These are phyloP conservation scores for Conomelus anceps DNA, from an alignment of 2,888 invertebrate genomes.

Conservation along the genomic window DNA sequence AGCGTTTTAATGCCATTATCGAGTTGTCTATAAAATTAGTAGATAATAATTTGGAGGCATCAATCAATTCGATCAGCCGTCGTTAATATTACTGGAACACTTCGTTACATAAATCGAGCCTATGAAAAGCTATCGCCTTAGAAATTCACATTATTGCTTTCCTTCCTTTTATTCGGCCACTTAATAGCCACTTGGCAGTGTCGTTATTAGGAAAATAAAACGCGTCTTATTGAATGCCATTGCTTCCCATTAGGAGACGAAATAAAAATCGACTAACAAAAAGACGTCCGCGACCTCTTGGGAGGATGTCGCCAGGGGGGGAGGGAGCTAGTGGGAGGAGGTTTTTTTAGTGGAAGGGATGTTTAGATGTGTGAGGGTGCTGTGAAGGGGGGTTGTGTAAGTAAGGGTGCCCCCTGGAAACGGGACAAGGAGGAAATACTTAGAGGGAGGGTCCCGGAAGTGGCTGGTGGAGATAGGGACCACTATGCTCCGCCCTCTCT, in stretches of 20 bases:
- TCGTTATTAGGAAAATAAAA: background rate
- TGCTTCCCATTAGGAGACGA: background rate
- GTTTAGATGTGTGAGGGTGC: background rate
- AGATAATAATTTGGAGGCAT: background rate
- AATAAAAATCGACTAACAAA: background rate
- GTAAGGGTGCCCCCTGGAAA: background rate
- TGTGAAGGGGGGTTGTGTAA: background rate
- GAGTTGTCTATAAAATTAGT: too few species aligned
- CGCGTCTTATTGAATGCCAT: background rate
- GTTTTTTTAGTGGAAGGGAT: too few species aligned
- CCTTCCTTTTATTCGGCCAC: background rate
- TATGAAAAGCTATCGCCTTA: background rate
- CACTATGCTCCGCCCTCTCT: background rate
- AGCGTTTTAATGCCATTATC: too few species aligned
- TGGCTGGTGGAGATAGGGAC: background rate
- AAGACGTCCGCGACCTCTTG: background rate
- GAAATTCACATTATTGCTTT: background rate
- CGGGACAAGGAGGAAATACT: background rate
- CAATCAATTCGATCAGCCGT: background rate
- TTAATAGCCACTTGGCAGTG: background rate
- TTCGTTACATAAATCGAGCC: background rate
- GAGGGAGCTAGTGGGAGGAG: background rate
- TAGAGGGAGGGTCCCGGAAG: background rate
- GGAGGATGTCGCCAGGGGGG: too few species aligned
- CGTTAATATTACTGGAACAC: background rate